These are phyloP conservation scores for Eulithis prunata DNA, from an alignment of 2,888 invertebrate genomes.

Conservation along the genomic window DNA sequence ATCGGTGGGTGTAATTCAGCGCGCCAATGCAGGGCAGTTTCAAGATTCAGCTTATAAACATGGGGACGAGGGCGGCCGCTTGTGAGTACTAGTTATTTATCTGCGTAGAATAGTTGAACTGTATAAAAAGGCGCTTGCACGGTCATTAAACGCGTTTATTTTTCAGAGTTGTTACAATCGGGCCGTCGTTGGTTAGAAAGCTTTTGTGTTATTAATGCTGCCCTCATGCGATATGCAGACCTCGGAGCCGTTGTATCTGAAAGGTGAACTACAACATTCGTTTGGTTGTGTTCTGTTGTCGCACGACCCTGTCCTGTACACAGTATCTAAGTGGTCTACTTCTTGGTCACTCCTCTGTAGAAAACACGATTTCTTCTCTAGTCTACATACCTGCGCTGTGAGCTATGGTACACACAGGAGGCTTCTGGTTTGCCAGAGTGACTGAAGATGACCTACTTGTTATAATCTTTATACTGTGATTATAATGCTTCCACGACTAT, in stretches of 20 bases:
- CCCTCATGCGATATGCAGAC: slow-evolving; percentile 70
- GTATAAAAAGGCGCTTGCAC: slow-evolving; percentile 66
- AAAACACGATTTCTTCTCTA: not conserved
- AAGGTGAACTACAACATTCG: slow-evolving; percentile 70
- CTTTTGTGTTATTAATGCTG: slow-evolving; percentile 79
- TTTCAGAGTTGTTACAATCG: slow-evolving; percentile 74
- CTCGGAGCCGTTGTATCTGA: slow-evolving; percentile 74
- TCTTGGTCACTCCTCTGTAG: slow-evolving; percentile 25
- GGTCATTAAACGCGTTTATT: slow-evolving; percentile 76
- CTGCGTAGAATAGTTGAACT: slow-evolving; percentile 35
- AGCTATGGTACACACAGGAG: not conserved
- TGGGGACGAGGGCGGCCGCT: slow-evolving; percentile 97
- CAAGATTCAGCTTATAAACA: slow-evolving; percentile 89
- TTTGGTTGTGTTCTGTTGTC: slow-evolving; percentile 37
- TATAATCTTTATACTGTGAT: slow-evolving; percentile 19
- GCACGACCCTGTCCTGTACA: slow-evolving; percentile 40
- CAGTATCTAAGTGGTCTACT: slow-evolving; percentile 34
- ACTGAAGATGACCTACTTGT: slow-evolving; percentile 27
- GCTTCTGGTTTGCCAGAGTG: slow-evolving; percentile 12
- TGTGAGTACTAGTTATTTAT: slow-evolving; percentile 86
- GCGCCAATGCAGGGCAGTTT: slow-evolving; percentile 87
- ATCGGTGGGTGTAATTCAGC: slow-evolving; percentile 61
- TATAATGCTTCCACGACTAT: slow-evolving; percentile 14
- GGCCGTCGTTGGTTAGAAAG: slow-evolving; percentile 73
- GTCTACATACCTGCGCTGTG: not conserved